phyloP scores from a whole-genome alignment of 1,140 invertebrate species.

The Lerema accius region DNA sequence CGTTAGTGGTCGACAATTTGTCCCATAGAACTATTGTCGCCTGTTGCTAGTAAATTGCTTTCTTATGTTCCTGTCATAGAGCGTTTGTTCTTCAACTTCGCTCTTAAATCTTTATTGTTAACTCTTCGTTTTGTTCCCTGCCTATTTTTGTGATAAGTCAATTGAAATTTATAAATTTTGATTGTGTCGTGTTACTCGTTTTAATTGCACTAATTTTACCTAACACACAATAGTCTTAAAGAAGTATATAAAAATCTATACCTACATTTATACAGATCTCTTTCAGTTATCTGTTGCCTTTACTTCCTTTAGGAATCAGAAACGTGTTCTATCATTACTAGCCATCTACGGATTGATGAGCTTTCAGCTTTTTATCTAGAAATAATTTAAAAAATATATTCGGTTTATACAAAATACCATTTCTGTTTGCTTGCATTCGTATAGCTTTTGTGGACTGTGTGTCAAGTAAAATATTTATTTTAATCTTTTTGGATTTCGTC shows the following conservation, averaged over 20 bases:
- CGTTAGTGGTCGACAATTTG: slow-evolving; percentile 56
- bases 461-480: too few species aligned
- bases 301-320: background rate
- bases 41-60: slow-evolving; percentile 47
- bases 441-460: too few species aligned
- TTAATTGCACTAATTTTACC: too few species aligned
- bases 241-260: too few species aligned
- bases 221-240: too few species aligned
- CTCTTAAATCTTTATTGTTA: slow-evolving; percentile 7
- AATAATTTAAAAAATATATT: background rate
- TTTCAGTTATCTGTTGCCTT: slow-evolving; percentile 14
- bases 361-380: slow-evolving; percentile 1
- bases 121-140: background rate
- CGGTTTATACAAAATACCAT: too few species aligned
- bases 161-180: too few species aligned
- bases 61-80: slow-evolving; percentile 33
- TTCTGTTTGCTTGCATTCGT: too few species aligned
- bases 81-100: slow-evolving; percentile 15
- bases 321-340: slow-evolving; percentile 43
- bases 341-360: slow-evolving; percentile 37
- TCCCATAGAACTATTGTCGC: slow-evolving; percentile 46
- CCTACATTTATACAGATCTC: too few species aligned
- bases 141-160: too few species aligned
- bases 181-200: too few species aligned
- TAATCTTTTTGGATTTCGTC: too few species aligned